Conservation (phyloP, 2,113 vertebrate genomes). For the Paradoxurus hermaphroditus region DNA sequence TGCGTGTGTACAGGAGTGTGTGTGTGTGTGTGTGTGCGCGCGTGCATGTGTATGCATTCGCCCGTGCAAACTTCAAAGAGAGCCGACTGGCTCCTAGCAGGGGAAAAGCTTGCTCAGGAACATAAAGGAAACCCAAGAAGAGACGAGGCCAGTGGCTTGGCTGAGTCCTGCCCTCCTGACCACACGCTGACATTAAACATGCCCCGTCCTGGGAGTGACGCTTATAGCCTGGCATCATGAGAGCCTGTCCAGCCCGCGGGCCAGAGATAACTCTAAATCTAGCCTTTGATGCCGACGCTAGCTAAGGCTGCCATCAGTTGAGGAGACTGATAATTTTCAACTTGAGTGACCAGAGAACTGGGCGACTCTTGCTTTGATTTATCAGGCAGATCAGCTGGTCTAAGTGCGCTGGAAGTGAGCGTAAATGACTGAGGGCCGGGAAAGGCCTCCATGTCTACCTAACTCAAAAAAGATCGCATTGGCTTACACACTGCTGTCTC, state of each 20-base stretch:
- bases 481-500: background rate
- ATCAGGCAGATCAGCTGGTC: background rate
- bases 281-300: background rate
- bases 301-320: background rate
- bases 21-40: too few species aligned
- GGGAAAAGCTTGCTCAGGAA: background rate
- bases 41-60: fast-evolving
- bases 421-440: background rate
- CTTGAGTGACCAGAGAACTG: background rate
- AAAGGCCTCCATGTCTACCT: background rate
- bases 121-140: background rate
- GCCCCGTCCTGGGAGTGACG: background rate
- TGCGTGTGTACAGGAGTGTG: background rate
- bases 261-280: background rate
- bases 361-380: background rate
- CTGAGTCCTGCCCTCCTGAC: background rate
- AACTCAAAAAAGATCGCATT: background rate
- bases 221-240: background rate
- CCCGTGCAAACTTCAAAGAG: background rate
- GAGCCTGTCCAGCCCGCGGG: fast-evolving
- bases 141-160: background rate
- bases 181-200: background rate
- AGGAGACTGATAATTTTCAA: background rate
- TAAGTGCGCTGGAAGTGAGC: background rate
- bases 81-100: background rate